phyloP scores from a whole-genome alignment of 2,113 vertebrate genomes.

The Percina caprodes region DNA sequence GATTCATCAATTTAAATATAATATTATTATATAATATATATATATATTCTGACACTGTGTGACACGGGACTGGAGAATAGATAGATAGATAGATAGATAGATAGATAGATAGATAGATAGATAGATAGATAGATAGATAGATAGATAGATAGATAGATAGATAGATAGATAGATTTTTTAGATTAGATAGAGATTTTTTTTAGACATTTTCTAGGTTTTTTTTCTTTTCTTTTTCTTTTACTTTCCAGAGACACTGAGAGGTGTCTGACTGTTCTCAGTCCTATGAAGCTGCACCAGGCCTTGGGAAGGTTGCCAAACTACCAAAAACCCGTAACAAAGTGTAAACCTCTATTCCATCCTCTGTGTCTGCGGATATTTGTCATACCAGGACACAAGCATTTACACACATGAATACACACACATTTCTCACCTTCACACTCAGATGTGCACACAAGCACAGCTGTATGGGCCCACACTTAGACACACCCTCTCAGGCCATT shows the following conservation, averaged over 20 bases:
- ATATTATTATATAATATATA: no score
- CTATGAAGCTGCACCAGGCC: conserved; percentile 31
- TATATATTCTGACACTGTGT: no score
- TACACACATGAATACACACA: neutral
- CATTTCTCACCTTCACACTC: conserved; percentile 50
- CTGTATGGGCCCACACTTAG: conserved; percentile 28
- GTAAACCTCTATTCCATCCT: conserved; percentile 58
- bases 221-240: neutral
- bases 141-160: no score
- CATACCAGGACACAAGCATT: conserved; percentile 17
- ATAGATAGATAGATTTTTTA: no score
- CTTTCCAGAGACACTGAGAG: no score
- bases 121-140: no score
- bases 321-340: conserved; percentile 8
- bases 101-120: no score
- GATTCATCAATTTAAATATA: neutral
- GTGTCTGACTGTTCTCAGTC: conserved; percentile 41
- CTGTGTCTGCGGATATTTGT: conserved; percentile 58
- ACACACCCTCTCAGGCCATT: conserved; percentile 65
- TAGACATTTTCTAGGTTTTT: no score
- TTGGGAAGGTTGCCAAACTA: conserved; percentile 35
- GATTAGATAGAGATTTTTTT: no score
- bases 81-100: no score
- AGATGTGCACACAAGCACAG: no score
- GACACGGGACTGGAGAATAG: neutral